These are phyloP conservation scores for Melanotaenia maccullochi DNA, from an alignment of 2,797 vertebrate species.

Conservation along the genomic window DNA sequence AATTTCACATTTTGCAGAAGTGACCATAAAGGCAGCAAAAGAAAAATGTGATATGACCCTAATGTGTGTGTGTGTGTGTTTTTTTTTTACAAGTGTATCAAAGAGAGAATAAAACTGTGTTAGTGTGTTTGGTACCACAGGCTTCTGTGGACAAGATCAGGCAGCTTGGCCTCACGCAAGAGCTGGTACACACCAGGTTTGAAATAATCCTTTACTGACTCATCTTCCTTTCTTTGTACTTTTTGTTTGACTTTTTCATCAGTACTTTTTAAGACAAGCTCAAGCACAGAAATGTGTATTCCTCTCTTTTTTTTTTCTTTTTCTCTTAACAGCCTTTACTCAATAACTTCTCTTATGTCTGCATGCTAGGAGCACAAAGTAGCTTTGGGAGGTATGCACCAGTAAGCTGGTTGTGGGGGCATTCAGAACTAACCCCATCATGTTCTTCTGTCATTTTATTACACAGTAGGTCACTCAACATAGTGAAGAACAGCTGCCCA, in stretches of 20 bases:
- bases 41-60: no score
- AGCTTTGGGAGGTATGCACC: conserved; percentile 35
- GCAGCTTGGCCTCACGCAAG: conserved; percentile 10
- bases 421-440: conserved; percentile 46
- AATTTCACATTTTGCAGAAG: no score
- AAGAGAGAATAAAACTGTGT: no score
- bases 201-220: conserved; percentile 53
- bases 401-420: conserved; percentile 25
- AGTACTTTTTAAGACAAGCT: conserved; percentile 6
- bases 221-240: conserved; percentile 37
- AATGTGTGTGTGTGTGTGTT: no score
- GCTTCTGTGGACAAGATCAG: no score
- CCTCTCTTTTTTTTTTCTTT: conserved; percentile 11
- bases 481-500: conserved; percentile 31
- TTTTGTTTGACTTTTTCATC: conserved; percentile 23
- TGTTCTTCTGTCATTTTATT: conserved; percentile 59
- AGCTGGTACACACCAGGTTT: conserved; percentile 25
- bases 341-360: conserved; percentile 45
- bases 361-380: conserved; percentile 36
- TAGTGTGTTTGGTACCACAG: no score
- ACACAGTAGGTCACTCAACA: conserved; percentile 33
- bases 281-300: conserved; percentile 3
- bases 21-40: no score
- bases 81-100: no score
- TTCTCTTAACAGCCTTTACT: conserved; percentile 24